Evolutionary conservation across 2,797 vertebrate species (phyloP).

Genomic region (Eremophila alpestris): DNA sequence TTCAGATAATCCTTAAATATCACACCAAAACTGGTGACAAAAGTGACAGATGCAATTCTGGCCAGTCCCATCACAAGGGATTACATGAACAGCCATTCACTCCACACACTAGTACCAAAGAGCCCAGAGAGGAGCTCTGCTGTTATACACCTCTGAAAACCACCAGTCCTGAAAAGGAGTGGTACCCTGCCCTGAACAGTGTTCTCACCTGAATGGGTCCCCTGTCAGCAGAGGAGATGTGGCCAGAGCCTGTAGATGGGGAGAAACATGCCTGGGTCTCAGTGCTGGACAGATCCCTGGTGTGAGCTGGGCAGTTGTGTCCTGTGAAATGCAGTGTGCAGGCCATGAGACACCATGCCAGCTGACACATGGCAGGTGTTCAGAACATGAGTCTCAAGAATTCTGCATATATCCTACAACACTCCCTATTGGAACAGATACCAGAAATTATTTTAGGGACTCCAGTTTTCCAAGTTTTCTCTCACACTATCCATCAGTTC

Average conservation of each 20-base stretch:
- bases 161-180: not conserved
- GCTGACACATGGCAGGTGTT: not conserved
- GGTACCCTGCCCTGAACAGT: not conserved
- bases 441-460: not conserved
- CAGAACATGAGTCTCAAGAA: not conserved
- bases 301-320: not conserved
- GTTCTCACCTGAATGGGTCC: not conserved
- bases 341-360: fast-evolving
- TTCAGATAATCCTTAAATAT: not conserved
- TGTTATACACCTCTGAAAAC: not conserved
- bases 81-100: not conserved
- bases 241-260: not conserved
- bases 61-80: not conserved
- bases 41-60: not conserved
- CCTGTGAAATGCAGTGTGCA: not conserved
- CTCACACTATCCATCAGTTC: not conserved
- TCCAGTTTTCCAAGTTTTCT: not conserved
- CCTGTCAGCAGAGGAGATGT: not conserved
- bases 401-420: fast-evolving
- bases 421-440: not conserved
- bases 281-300: not conserved
- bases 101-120: not conserved
- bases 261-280: not conserved
- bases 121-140: not conserved
- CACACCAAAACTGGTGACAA: not conserved